Base-by-base conservation (phyloP, 2,888 invertebrate genomes). In the Lasioglossum zephyrum region DNA sequence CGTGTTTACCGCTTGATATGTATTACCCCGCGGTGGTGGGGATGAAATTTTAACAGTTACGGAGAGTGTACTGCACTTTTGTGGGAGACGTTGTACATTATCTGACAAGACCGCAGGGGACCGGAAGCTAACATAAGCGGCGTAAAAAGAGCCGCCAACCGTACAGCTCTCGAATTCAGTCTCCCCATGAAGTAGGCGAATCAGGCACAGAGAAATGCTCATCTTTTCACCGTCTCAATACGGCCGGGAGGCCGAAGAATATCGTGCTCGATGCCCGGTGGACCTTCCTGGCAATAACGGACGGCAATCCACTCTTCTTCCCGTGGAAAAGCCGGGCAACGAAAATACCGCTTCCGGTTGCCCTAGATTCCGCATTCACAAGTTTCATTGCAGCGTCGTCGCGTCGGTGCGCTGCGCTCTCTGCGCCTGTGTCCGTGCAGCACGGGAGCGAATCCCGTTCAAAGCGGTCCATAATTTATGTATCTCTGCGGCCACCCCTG, bases 311-410 rank as follows among this genome's bases (percentile, higher is more conserved):
- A 31, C 77, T 49, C 77, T 74, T 82, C 87, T 88, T 82, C 85
- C 85, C 77, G 83, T 86, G 82, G 91, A 87, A 91, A 89, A 88
- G 89, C 89, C 82, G 84, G 81, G 82, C 84, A 88, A 91, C 91
- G 87, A 91, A 91, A 91, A 91, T 91, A 91, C 90, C 88, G 87
- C 91, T 91, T 91, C 91, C 91, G 91, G 91, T 91, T 91, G 91
- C 85, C 91, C 91, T 83, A 90, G 91, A 91, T 91, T 91, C 89
- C 88, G 88, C 89, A 89, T 91, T 91, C 91, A 90, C 87, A 79
- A 84, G 84, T 88, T 82, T 89, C 86, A 76, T 88, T 88, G 82
- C 82, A 74, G 89, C 79, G 73, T 77, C 78, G 66, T 74, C 82
- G 73, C 76, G 39, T 26, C 63, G 63, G 31, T 16, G 63, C 31